Base-by-base conservation (phyloP, 2,888 invertebrate genomes). In the Dynastes tityus region DNA sequence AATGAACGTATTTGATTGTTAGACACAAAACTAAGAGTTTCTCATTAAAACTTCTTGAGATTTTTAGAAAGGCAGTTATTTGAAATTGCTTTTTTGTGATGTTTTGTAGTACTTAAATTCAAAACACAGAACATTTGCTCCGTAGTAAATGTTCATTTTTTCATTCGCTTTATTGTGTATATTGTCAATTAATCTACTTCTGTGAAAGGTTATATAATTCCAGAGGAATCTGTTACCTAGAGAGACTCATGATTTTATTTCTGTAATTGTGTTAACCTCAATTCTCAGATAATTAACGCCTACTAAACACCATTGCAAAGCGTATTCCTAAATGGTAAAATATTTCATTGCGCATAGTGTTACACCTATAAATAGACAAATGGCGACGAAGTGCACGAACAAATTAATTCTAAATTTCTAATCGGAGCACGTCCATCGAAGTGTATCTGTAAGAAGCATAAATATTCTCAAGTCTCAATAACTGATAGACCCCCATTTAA, bases 371-470 rank as follows among this genome's bases (percentile, higher is more conserved):
- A 22, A 68, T 27, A 22, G 27, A 51, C 13, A 49, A 49, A 29
- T 4, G 40, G 73, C n/a, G 40, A 45, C 11, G 11, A 29, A 74
- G 22, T 73, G 45, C 45, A 63, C 61, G 73, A 63, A 32, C 27
- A 45, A 61, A 61, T 74, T 74, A 74, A 74, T 74, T 61, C 13
- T 1, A 45, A 22, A 49, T 61, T 74, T 61, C 61, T 29, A 74
- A 61, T 49, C 73, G 61, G 29, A 61, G 61, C 73, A 74, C 73
- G 73, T 74, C n/a, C 61, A 27, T 13, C 58, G 45, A 49, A 74
- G 22, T 45, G 73, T 27, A 40, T 49, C 27, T 61, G 40, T 45
- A 61, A 73, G 22, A 37, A 73, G 22, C 45, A 45, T 73, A 73
- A 40, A 61, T 45, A 61, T 29, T 27, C 40, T 51, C 49, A 51